Percentiles rank a stretch among this genome's conserved stretches.
Conservation (phyloP, 1,140 invertebrate genomes). For the Pseudomyrmex pallidus region DNA sequence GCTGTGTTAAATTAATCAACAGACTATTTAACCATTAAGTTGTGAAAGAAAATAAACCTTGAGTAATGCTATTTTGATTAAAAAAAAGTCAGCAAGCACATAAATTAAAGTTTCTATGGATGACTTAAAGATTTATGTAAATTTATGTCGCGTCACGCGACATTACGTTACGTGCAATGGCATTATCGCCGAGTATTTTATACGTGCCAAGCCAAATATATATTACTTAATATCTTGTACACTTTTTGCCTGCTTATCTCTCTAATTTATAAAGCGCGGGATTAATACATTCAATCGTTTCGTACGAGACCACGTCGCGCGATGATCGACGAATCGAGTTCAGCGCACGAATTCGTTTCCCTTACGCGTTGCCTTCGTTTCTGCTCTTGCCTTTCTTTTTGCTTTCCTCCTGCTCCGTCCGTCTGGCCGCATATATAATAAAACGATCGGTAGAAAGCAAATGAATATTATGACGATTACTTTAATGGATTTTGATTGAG, state of each 20-base stretch:
- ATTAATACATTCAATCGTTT: conserved; percentile 63
- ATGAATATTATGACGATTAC: conserved; percentile 63
- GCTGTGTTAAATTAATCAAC: neutral
- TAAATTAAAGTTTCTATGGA: conserved; percentile 3
- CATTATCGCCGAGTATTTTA: conserved; percentile 31
- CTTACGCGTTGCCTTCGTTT: conserved; percentile 50
- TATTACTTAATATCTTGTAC: conserved; percentile 26
- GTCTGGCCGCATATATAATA: conserved; percentile 48
- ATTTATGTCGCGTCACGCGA: conserved; percentile 7
- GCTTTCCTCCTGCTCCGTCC: neutral
- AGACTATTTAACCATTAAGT: neutral
- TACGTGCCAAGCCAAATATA: conserved; percentile 12
- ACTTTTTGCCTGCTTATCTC: conserved; percentile 61
- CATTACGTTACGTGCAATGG: conserved; percentile 5
- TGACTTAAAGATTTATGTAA: conserved; percentile 23
- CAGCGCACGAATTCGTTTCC: conserved; percentile 54
- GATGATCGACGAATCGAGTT: conserved; percentile 50
- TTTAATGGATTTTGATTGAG: conserved; percentile 63
- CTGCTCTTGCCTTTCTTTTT: neutral
- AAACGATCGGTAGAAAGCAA: conserved; percentile 54
- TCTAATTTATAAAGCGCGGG: conserved; percentile 45
- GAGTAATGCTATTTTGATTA: too few species aligned
- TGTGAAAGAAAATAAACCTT: neutral
- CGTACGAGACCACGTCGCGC: conserved; percentile 49
- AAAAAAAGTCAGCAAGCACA: neutral